Conservation (phyloP, 2,797 vertebrate species). For the Sebastes oblongus region DNA sequence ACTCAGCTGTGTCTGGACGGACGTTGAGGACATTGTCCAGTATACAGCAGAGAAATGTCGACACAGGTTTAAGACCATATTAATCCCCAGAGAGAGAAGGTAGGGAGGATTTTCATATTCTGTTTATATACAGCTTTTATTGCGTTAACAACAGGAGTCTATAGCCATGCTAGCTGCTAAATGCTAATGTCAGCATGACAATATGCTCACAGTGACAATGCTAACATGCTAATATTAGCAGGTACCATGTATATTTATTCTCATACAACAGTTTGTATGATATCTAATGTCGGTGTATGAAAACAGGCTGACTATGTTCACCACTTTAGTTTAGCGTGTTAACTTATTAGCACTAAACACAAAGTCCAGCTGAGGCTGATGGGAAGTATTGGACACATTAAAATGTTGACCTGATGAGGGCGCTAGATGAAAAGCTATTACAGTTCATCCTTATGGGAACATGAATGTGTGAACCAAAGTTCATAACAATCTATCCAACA, state of each 20-base stretch:
- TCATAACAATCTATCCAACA: background rate
- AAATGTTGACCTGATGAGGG: background rate
- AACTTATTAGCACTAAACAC: background rate
- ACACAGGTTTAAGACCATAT: background rate
- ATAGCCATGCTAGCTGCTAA: background rate
- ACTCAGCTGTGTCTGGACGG: constrained; percentile 1
- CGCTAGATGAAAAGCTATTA: too few species aligned
- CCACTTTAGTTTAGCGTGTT: background rate
- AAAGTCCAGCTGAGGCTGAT: background rate
- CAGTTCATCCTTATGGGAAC: background rate
- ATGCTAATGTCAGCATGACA: background rate
- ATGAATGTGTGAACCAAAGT: background rate
- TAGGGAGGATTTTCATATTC: background rate
- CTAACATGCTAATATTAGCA: background rate
- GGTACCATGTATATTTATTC: background rate
- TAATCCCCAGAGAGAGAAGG: background rate
- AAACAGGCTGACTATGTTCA: too few species aligned
- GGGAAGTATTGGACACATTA: too few species aligned
- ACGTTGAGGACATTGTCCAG: background rate
- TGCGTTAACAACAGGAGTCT: background rate
- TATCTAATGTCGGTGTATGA: too few species aligned
- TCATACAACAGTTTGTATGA: too few species aligned
- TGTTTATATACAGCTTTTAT: background rate
- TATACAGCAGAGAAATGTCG: background rate
- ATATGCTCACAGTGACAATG: background rate